Percentiles rank a stretch among this genome's conserved stretches.
phyloP scores from a whole-genome alignment of 2,113 vertebrate genomes.

The Prionailurus viverrinus region DNA sequence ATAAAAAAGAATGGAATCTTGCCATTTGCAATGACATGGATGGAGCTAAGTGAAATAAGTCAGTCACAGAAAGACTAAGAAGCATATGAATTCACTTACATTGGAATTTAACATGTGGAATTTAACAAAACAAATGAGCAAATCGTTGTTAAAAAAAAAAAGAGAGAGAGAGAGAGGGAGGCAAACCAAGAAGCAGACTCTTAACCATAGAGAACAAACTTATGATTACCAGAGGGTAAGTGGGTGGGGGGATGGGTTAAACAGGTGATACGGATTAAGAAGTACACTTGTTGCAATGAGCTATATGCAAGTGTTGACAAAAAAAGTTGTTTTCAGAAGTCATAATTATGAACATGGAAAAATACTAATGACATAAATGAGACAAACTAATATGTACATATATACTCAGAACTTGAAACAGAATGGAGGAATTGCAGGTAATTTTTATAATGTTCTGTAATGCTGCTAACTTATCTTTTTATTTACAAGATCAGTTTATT shows the following conservation, averaged over 20 bases:
- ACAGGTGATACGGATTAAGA: background rate
- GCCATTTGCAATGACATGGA: background rate
- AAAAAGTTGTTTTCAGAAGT: slow-evolving; percentile 18
- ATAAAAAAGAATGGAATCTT: background rate
- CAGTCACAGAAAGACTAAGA: background rate
- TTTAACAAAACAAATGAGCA: background rate
- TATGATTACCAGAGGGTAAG: background rate
- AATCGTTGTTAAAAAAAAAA: background rate
- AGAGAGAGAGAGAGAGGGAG: background rate
- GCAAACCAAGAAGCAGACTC: background rate
- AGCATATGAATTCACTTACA: background rate
- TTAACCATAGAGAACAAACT: background rate
- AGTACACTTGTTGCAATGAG: background rate
- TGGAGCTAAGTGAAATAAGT: background rate
- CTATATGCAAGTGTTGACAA: background rate
- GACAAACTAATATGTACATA: slow-evolving; percentile 8
- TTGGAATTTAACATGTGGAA: background rate
- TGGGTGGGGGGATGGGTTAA: background rate
- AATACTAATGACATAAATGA: slow-evolving; percentile 27
- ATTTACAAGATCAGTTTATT: slow-evolving; percentile 34
- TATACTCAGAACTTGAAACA: background rate
- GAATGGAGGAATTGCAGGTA: slow-evolving; percentile 6
- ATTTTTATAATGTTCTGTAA: slow-evolving; percentile 53
- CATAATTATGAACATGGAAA: slow-evolving; percentile 42
- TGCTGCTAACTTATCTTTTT: background rate